Percentiles rank a stretch among this genome's conserved stretches.
Conservation (phyloP, 2,113 vertebrate species). For the Sigmodon hispidus region DNA sequence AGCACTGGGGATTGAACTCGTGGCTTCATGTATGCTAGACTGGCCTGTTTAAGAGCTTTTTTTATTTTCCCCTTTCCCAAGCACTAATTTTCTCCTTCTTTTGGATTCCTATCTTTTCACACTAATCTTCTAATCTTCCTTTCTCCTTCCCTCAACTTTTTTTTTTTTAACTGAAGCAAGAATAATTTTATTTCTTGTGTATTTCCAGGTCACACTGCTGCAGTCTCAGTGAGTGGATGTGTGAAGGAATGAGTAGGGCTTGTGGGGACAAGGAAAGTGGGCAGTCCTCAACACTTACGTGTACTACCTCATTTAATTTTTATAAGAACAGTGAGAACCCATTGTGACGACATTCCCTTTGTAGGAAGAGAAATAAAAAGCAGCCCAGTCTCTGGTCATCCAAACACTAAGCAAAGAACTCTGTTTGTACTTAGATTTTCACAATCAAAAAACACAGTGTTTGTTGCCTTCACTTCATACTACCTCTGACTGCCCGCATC, state of each 20-base stretch:
- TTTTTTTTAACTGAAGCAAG: not conserved
- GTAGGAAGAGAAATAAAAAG: constrained; percentile 6
- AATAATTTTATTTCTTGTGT: not conserved
- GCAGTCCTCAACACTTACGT: not conserved
- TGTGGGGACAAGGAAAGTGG: not conserved
- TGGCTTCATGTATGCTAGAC: not conserved
- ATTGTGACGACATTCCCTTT: not conserved
- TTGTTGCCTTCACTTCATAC: not conserved
- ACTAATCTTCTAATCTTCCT: not conserved
- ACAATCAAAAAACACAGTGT: not conserved
- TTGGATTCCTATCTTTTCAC: not conserved
- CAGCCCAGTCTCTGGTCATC: not conserved
- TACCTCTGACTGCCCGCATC: not conserved
- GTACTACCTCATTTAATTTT: constrained; percentile 19
- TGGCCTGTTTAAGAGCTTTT: constrained; percentile 21
- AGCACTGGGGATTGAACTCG: not conserved
- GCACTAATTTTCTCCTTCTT: not conserved
- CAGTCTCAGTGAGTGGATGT: not conserved
- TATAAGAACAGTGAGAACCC: not conserved
- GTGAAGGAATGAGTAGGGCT: not conserved
- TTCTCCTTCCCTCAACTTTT: not conserved
- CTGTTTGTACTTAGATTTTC: not conserved
- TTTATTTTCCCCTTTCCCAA: not conserved
- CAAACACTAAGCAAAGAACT: not conserved
- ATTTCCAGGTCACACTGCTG: not conserved